Base-by-base conservation (phyloP, 92 coral and sea anemone genomes). In the Meandrina meandrites region DNA sequence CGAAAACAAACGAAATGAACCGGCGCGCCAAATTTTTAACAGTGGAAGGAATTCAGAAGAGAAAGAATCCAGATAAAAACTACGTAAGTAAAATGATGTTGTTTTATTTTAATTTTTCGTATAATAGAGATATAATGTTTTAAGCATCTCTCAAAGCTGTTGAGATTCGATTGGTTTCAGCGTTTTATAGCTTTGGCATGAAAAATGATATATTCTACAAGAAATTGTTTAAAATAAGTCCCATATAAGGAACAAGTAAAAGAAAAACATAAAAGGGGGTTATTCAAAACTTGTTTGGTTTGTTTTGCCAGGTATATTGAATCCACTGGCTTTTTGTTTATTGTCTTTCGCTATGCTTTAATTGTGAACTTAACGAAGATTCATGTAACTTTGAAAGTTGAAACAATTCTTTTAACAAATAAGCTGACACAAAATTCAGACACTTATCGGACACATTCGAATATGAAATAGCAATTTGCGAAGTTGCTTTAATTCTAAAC, bases 31-130 rank as follows among this genome's bases (percentile, higher is more conserved):
- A 91, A 22, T 51, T 71, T 9, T 68, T 91, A 37, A 84, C 94
- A 45, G 89, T 88, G 22, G 94, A 91, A 60, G 94, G 91, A 50
- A 84, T 91, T 12, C 94, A 91, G 71, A 91, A 91, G 69, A 85
- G 94, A 28, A 89, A 89, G 27, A 75, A 64, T 57, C 94, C 94
- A 13, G 91, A 88, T 75, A 91, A 88, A 66, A 88, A 81, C 66
- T 91, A 91, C 47, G 94, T 91, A 76, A 91, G 94, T 84, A 13
- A 31, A 11, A 31, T 37, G 35, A 19, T 57, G 3, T 5, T 69
- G 17, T 27, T 47, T 76, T n/a, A 21, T 35, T 86, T 34, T 70
- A 18, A 27, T 5, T 15, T 69, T 16, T n/a, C 5, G 5, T 10
- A n/a, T 30, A 8, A 35, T 18, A 4, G 10, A 35, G 2, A 18